These are phyloP conservation scores for Cantharis flavilabris DNA, from an alignment of 2,888 invertebrate species.

Conservation along the genomic window DNA sequence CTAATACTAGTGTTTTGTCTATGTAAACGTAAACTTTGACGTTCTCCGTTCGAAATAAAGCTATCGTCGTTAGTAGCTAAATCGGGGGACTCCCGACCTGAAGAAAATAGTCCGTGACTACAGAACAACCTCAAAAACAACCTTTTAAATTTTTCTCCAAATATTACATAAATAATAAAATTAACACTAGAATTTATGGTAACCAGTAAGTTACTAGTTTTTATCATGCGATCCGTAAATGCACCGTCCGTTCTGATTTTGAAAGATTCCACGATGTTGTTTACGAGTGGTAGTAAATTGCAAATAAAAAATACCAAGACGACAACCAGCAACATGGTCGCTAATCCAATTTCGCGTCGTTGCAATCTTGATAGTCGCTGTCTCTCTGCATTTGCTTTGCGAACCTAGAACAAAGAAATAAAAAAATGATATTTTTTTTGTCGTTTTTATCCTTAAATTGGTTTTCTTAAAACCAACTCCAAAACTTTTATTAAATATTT, in stretches of 20 bases:
- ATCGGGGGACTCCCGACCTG: constrained; percentile 71
- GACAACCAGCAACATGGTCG: constrained; percentile 93
- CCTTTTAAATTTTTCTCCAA: constrained; percentile 94
- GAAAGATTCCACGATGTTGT: constrained; percentile 86
- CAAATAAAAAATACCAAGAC: constrained; percentile 94
- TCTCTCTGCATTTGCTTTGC: constrained; percentile 87
- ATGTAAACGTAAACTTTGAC: constrained; percentile 69
- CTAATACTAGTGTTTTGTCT: constrained; percentile 58
- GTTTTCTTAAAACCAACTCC: too few relatives aligned
- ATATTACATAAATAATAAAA: constrained; percentile 96
- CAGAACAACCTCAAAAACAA: constrained; percentile 83
- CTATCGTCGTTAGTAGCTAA: constrained; percentile 80
- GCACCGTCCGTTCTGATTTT: constrained; percentile 61
- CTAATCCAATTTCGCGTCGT: constrained; percentile 89
- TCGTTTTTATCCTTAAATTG: too few relatives aligned
- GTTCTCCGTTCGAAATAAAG: constrained; percentile 78
- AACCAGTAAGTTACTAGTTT: constrained; percentile 88
- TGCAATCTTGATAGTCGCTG: constrained; percentile 88
- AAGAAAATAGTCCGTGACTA: constrained; percentile 60
- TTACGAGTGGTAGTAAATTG: constrained; percentile 84
- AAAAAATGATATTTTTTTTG: too few relatives aligned
- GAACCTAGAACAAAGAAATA: constrained; percentile 64
- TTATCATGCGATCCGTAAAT: constrained; percentile 72
- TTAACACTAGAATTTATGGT: constrained; percentile 97
- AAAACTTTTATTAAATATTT: too few relatives aligned